Percentiles rank a stretch among this genome's conserved stretches.
These are phyloP conservation scores for Orchestia grillus DNA, from an alignment of 1,140 invertebrate species.

Conservation along the genomic window DNA sequence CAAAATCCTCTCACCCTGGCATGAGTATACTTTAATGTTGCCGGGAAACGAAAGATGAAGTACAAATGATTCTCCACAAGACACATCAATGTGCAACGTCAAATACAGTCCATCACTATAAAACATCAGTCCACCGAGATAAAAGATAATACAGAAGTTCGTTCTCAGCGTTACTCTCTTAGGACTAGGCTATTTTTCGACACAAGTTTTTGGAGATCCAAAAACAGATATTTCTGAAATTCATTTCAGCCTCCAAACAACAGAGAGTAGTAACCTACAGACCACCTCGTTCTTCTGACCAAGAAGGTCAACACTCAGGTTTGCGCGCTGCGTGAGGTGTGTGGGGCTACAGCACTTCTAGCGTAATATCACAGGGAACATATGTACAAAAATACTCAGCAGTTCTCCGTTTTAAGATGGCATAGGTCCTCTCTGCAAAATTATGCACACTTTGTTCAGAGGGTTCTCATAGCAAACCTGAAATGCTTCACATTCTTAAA, in stretches of 20 bases:
- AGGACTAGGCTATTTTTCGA: not conserved
- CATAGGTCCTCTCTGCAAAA: not conserved
- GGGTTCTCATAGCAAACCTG: not conserved
- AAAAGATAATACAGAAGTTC: not conserved
- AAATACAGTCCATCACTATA: not conserved
- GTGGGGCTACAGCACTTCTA: not conserved
- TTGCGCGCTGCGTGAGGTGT: not conserved
- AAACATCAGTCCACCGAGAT: not conserved
- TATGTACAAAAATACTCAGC: slow-evolving; percentile 44
- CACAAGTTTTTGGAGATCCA: not conserved
- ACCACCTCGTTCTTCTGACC: not conserved
- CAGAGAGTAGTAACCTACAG: not conserved
- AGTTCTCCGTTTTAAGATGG: slow-evolving; percentile 16
- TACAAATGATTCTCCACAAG: not conserved
- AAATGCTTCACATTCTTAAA: not conserved
- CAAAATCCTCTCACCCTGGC: not conserved
- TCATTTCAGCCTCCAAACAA: slow-evolving; percentile 6
- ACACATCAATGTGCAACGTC: slow-evolving; percentile 2
- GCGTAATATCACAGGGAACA: slow-evolving; percentile 53
- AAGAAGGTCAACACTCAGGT: not conserved
- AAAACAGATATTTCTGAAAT: not conserved
- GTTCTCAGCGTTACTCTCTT: not conserved
- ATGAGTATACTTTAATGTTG: not conserved
- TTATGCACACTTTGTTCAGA: not conserved
- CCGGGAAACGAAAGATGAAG: not conserved